Conservation (phyloP, 2,888 invertebrate genomes). For the Lacanobia wlatinum region DNA sequence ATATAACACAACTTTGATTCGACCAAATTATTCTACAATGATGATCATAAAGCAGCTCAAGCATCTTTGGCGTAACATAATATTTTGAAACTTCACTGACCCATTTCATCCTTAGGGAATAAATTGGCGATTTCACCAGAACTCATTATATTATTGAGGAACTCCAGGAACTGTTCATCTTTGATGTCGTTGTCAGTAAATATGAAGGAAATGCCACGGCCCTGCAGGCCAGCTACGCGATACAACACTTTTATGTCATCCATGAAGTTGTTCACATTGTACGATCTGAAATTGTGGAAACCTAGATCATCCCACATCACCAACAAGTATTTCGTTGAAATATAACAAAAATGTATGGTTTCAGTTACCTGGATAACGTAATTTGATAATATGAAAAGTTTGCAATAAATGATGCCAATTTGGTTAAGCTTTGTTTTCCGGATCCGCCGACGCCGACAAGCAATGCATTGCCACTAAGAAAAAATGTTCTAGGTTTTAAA, state of each 20-base stretch:
- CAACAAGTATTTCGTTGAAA: background rate
- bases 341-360: background rate
- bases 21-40: too few relatives aligned
- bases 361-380: slow-evolving; percentile 93
- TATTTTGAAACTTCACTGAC: slow-evolving; percentile 71
- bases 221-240: slow-evolving; percentile 94
- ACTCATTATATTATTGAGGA: slow-evolving; percentile 96
- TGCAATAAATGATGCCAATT: slow-evolving; percentile 96
- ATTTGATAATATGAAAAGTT: slow-evolving; percentile 96
- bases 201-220: slow-evolving; percentile 95
- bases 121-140: slow-evolving; percentile 97
- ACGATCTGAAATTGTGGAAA: slow-evolving; percentile 88
- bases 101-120: slow-evolving; percentile 96
- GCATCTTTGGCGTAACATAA: too few relatives aligned
- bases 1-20: too few relatives aligned
- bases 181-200: slow-evolving; percentile 98
- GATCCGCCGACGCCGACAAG: slow-evolving; percentile 98
- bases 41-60: too few relatives aligned
- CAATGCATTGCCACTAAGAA: slow-evolving; percentile 93
- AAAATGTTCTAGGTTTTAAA: background rate
- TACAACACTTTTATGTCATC: slow-evolving; percentile 96
- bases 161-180: slow-evolving; percentile 97
- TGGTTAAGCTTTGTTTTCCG: slow-evolving; percentile 97
- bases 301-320: too few relatives aligned
- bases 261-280: slow-evolving; percentile 95